Evolutionary conservation across 2,113 vertebrate species (phyloP).

Genomic region (Clinocottus analis): DNA sequence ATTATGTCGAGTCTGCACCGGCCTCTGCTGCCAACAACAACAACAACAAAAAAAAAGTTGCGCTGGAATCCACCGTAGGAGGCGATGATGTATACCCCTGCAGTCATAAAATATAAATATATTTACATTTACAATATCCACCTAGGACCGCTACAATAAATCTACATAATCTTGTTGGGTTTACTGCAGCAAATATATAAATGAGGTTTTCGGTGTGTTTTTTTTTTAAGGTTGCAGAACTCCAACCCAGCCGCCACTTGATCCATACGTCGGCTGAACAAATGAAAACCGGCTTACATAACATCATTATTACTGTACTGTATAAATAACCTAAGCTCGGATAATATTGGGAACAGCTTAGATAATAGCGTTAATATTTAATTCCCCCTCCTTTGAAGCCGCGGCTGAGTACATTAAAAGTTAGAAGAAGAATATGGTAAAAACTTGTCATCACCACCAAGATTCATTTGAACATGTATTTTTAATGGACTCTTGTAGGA

Average conservation of each 20-base stretch:
- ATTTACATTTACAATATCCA: slow-evolving; percentile 70
- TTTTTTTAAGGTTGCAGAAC: slow-evolving; percentile 61
- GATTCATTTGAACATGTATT: slow-evolving; percentile 74
- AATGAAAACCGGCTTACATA: slow-evolving; percentile 62
- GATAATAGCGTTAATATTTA: slow-evolving; percentile 81
- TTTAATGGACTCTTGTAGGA: slow-evolving; percentile 76
- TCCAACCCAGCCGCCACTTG: slow-evolving; percentile 50
- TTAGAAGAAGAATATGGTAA: slow-evolving; percentile 74
- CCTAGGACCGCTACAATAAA: slow-evolving; percentile 55
- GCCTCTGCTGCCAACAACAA: too few relatives aligned
- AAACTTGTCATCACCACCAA: slow-evolving; percentile 71
- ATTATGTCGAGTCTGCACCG: slow-evolving; percentile 44
- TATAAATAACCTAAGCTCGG: slow-evolving; percentile 71
- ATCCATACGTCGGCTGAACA: slow-evolving; percentile 46
- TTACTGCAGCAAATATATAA: slow-evolving; percentile 67
- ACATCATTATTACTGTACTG: slow-evolving; percentile 61
- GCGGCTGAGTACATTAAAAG: slow-evolving; percentile 69
- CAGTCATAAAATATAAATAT: slow-evolving; percentile 70
- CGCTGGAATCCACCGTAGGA: slow-evolving; percentile 28
- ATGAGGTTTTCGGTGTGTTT: slow-evolving; percentile 61
- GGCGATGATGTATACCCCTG: slow-evolving; percentile 61
- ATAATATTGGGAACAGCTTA: slow-evolving; percentile 74
- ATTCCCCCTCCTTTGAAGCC: slow-evolving; percentile 75
- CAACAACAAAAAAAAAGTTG: too few relatives aligned
- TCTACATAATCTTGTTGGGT: slow-evolving; percentile 63